These are phyloP conservation scores for Seira sanloemensis DNA, from an alignment of 2,888 invertebrate genomes.

Conservation along the genomic window DNA sequence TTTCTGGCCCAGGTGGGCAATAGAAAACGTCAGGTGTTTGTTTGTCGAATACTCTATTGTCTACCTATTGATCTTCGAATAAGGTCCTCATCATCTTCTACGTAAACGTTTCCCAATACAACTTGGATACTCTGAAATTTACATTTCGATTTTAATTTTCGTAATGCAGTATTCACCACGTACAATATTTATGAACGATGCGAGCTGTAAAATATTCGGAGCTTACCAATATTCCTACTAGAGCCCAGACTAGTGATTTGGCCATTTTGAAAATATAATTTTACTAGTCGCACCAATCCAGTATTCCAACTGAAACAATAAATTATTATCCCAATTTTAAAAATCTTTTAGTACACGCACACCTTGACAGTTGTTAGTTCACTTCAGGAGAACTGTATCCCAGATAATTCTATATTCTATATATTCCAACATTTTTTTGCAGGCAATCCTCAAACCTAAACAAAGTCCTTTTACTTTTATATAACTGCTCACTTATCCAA, in stretches of 20 bases:
- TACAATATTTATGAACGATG: not conserved
- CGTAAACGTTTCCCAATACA: slow-evolving; percentile 35
- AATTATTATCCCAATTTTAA: too few species aligned
- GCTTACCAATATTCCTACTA: slow-evolving; percentile 51
- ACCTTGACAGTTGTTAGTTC: not conserved
- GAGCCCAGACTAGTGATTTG: slow-evolving; percentile 29
- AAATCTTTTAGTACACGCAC: too few species aligned
- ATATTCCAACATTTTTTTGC: not conserved
- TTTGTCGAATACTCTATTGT: slow-evolving; percentile 87
- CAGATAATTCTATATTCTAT: not conserved
- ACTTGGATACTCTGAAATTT: slow-evolving; percentile 44
- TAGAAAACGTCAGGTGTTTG: slow-evolving; percentile 88
- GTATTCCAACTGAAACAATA: not conserved
- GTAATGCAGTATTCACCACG: not conserved
- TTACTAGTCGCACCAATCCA: not conserved
- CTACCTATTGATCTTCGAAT: slow-evolving; percentile 86
- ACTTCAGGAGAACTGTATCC: not conserved
- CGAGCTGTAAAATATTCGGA: slow-evolving; percentile 15
- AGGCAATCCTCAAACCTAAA: not conserved
- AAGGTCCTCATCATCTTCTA: slow-evolving; percentile 78
- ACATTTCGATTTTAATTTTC: not conserved
- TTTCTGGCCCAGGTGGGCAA: slow-evolving; percentile 85
- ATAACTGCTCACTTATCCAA: too few species aligned
- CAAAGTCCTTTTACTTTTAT: too few species aligned
- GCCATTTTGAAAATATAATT: slow-evolving; percentile 40